phyloP scores from a whole-genome alignment of 1,140 invertebrate species.

The Lordiphosa stackelbergi region DNA sequence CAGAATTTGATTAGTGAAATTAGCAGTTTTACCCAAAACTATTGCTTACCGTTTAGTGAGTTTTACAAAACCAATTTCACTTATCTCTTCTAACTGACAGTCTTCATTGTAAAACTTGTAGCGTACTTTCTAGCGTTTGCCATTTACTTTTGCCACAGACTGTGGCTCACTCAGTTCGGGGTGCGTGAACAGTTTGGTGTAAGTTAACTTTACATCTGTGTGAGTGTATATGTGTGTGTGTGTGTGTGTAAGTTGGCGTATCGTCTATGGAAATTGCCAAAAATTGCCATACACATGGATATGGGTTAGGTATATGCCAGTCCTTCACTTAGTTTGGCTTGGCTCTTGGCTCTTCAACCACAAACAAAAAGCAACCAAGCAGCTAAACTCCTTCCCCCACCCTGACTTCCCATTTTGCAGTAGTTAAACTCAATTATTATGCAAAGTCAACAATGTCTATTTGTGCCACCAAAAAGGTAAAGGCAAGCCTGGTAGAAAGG shows the following conservation, averaged over 20 bases:
- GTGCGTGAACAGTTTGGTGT: conserved; percentile 44
- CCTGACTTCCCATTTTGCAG: conserved; percentile 39
- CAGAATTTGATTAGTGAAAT: too few species aligned
- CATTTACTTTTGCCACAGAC: conserved; percentile 39
- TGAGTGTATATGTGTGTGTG: conserved; percentile 23
- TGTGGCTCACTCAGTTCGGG: conserved; percentile 35
- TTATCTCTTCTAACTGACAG: conserved; percentile 1
- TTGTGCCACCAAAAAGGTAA: conserved; percentile 62
- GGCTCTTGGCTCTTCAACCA: conserved; percentile 45
- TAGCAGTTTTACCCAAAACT: too few species aligned
- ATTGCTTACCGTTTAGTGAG: too few species aligned
- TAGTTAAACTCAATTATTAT: conserved; percentile 75
- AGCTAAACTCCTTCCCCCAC: conserved; percentile 51
- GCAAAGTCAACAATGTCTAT: conserved; percentile 74
- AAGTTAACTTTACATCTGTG: conserved; percentile 49
- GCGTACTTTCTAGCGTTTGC: conserved; percentile 32
- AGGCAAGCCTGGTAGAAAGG: conserved; percentile 18
- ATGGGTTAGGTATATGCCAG: conserved; percentile 16
- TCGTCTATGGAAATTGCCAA: conserved; percentile 56
- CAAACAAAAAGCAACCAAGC: conserved; percentile 68
- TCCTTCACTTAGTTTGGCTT: conserved; percentile 54
- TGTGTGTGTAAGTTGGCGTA: conserved; percentile 3
- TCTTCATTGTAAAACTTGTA: conserved; percentile 20
- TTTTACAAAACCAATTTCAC: neutral
- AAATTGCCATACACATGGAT: conserved; percentile 49